Evolutionary conservation across 2,888 invertebrate genomes (phyloP).

Genomic region (Nasonia oneida): DNA sequence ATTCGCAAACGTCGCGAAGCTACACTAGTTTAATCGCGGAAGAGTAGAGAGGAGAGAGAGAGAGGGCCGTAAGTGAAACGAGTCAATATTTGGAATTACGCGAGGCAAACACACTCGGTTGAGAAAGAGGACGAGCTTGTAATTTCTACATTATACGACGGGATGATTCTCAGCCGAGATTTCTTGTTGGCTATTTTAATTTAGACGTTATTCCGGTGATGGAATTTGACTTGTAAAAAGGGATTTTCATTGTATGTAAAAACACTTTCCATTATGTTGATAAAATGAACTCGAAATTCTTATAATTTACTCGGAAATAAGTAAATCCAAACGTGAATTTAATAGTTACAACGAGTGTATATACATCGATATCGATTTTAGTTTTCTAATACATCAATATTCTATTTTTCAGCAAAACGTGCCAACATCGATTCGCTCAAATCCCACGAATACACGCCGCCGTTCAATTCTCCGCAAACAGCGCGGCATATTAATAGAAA

Average conservation of each 20-base stretch:
- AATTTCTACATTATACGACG: not conserved
- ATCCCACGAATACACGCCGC: too few relatives aligned
- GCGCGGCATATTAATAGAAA: not conserved
- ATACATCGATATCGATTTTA: too few relatives aligned
- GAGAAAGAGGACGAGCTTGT: not conserved
- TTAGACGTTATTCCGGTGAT: not conserved
- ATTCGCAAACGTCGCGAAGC: not conserved
- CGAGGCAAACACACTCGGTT: conserved; percentile 28
- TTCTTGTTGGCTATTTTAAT: not conserved
- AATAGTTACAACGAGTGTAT: too few relatives aligned
- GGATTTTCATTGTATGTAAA: not conserved
- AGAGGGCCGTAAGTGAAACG: conserved; percentile 46
- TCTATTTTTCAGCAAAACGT: too few relatives aligned
- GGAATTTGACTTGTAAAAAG: not conserved
- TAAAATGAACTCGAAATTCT: too few relatives aligned
- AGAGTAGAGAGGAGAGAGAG: not conserved
- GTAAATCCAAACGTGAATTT: too few relatives aligned
- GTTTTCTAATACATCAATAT: too few relatives aligned
- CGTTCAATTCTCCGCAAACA: not conserved
- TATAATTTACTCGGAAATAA: too few relatives aligned
- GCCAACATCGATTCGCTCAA: too few relatives aligned
- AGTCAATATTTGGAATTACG: conserved; percentile 58
- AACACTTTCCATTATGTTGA: too few relatives aligned
- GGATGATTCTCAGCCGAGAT: not conserved
- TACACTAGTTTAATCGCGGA: conserved; percentile 1